phyloP scores from a whole-genome alignment of 2,888 invertebrate genomes.

The Apantesis nais region DNA sequence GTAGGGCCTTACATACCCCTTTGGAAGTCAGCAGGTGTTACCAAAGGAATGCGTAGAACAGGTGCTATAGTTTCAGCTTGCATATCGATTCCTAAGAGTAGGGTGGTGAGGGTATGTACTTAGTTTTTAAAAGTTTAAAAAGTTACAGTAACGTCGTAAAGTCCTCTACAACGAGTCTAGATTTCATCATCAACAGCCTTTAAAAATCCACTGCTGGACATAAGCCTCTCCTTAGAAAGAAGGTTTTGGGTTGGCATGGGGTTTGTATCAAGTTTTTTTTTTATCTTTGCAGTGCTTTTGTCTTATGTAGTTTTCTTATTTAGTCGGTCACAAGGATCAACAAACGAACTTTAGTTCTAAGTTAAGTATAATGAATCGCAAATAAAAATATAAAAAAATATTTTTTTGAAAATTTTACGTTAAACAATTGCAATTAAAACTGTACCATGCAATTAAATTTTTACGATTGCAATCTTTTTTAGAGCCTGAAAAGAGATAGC shows the following conservation, averaged over 20 bases:
- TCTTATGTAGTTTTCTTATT: no score
- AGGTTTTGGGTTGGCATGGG: no score
- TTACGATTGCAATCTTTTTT: no score
- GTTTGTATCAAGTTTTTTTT: no score
- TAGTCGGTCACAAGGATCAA: no score
- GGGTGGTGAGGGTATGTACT: neutral
- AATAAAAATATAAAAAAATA: neutral
- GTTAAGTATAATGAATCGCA: neutral
- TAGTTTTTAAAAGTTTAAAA: neutral
- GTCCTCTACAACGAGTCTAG: neutral
- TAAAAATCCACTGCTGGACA: no score
- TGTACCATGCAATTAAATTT: no score
- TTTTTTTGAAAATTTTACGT: neutral
- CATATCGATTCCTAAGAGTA: neutral
- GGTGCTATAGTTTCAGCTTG: conserved; percentile 10
- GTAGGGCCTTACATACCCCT: neutral
- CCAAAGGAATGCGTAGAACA: neutral
- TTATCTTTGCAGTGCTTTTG: no score
- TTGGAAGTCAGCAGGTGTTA: conserved; percentile 1
- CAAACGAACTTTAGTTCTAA: neutral
- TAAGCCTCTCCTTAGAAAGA: no score
- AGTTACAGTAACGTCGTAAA: neutral
- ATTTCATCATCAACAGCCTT: no score
- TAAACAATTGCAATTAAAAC: neutral
- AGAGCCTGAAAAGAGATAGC: no score